Percentiles rank a stretch among this genome's conserved stretches.
Conservation (phyloP, 2,888 invertebrate genomes). For the Drosophila parthenogenetica region DNA sequence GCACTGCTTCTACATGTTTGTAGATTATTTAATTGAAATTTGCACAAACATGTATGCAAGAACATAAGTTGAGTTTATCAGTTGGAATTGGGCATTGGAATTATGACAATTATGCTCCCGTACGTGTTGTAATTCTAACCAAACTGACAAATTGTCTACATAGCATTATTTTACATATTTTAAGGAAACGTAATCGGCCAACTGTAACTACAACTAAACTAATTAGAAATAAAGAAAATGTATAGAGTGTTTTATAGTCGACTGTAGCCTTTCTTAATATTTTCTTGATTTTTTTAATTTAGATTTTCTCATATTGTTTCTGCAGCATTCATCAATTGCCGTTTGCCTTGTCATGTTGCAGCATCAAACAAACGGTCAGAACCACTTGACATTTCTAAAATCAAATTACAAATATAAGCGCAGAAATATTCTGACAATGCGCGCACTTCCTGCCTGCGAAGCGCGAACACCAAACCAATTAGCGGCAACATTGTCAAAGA, state of each 20-base stretch:
- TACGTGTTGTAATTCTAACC: too few species aligned
- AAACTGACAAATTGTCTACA: too few species aligned
- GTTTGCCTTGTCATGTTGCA: conserved; percentile 53
- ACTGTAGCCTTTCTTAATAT: background rate
- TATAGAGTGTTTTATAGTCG: background rate
- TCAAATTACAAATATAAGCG: conserved; percentile 85
- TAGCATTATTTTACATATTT: too few species aligned
- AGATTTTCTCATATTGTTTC: conserved; percentile 31
- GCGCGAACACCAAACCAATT: conserved; percentile 70
- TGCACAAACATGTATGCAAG: conserved; percentile 15
- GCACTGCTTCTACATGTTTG: conserved; percentile 26
- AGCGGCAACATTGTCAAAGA: conserved; percentile 66
- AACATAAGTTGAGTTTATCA: too few species aligned
- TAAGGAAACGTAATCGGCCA: too few species aligned
- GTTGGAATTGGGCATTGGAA: too few species aligned
- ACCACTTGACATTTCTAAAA: conserved; percentile 82
- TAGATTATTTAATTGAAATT: conserved; percentile 53
- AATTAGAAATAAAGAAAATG: too few species aligned
- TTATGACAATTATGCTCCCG: too few species aligned
- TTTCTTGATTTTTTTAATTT: background rate
- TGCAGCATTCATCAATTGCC: conserved; percentile 45
- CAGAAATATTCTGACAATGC: conserved; percentile 74
- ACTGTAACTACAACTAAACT: too few species aligned
- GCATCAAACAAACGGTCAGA: conserved; percentile 65
- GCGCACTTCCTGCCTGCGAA: conserved; percentile 66